Evolutionary conservation across 1,140 invertebrate genomes (phyloP).

Genomic region (Nylanderia fulva): DNA sequence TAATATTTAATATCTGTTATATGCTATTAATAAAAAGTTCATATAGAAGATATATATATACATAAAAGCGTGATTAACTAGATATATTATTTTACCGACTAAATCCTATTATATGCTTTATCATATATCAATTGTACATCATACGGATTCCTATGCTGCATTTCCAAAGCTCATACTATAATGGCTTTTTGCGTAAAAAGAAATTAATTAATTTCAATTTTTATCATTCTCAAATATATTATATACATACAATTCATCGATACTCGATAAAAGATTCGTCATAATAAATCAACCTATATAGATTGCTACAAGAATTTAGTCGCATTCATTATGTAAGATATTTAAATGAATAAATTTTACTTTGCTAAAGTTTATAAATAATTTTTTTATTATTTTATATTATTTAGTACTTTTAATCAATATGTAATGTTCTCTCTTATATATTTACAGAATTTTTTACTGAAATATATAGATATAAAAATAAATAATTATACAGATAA

Average conservation of each 20-base stretch:
- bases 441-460: background rate
- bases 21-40: background rate
- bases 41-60: background rate
- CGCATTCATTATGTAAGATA: background rate
- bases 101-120: conserved; percentile 35
- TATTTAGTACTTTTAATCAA: background rate
- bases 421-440: background rate
- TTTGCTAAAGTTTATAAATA: background rate
- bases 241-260: background rate
- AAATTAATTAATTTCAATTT: conserved; percentile 25
- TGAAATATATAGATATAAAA: background rate
- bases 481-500: background rate
- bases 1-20: background rate
- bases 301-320: background rate
- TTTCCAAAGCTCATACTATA: background rate
- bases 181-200: background rate
- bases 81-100: background rate
- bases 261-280: background rate
- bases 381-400: background rate
- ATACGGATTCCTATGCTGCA: background rate
- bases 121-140: conserved; percentile 24
- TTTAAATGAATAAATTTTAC: conserved; percentile 12
- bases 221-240: background rate
- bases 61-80: background rate
- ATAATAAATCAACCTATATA: background rate